Evolutionary conservation across 2,113 vertebrate species (phyloP).

Genomic region (Anguilla rostrata): DNA sequence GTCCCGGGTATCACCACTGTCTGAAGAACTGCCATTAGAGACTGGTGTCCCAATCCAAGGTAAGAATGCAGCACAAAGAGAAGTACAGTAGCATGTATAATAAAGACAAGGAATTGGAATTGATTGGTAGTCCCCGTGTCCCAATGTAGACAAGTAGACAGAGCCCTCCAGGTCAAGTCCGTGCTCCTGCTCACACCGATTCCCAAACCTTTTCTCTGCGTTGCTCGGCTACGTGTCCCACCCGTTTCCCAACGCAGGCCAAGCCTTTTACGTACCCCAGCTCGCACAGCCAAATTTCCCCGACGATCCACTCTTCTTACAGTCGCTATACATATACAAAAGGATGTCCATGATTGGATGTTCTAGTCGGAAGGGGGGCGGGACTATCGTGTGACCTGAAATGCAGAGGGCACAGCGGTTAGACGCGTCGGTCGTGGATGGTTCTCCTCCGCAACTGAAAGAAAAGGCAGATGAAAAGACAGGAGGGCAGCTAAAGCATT

Average conservation of each 20-base stretch:
- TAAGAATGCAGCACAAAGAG: slow-evolving; percentile 18
- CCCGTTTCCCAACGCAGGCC: background rate
- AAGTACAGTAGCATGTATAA: slow-evolving; percentile 2
- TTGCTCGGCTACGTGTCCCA: background rate
- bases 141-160: slow-evolving; percentile 36
- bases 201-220: background rate
- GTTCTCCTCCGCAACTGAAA: background rate
- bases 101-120: slow-evolving; percentile 35
- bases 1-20: slow-evolving; percentile 31
- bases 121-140: slow-evolving; percentile 43
- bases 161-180: slow-evolving; percentile 38
- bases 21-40: slow-evolving; percentile 5
- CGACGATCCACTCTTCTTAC: background rate
- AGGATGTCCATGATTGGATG: slow-evolving; percentile 13
- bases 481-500: background rate
- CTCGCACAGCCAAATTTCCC: background rate
- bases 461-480: background rate
- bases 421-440: background rate
- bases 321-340: slow-evolving; percentile 21
- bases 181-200: background rate
- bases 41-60: slow-evolving; percentile 13
- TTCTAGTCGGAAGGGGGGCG: background rate
- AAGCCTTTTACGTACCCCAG: background rate
- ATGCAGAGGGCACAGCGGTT: slow-evolving; percentile 28
- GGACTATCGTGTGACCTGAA: slow-evolving; percentile 77